Conservation (phyloP, 2,888 invertebrate genomes). For the Alviniconcha strummeri region DNA sequence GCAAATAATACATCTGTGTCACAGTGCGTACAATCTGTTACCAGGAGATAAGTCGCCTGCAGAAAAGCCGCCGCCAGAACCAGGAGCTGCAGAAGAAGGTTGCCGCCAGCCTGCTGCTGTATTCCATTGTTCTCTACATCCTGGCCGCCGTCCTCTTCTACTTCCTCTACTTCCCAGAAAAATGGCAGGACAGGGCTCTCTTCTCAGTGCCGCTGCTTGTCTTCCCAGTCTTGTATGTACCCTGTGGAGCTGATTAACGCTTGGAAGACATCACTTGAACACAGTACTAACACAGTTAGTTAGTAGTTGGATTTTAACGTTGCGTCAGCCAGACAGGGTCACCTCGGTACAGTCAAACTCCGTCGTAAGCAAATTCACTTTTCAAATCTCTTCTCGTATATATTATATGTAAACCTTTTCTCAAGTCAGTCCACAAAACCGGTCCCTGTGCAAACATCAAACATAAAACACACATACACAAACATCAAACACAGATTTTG, state of each 20-base stretch:
- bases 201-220: slow-evolving; percentile 87
- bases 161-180: slow-evolving; percentile 86
- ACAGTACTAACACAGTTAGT: not conserved
- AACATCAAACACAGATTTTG: too few relatives aligned
- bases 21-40: too few relatives aligned
- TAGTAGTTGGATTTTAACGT: too few relatives aligned
- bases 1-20: too few relatives aligned
- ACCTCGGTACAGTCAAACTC: too few relatives aligned
- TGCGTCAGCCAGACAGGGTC: too few relatives aligned
- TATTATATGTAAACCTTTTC: too few relatives aligned
- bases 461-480: too few relatives aligned
- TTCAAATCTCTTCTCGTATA: too few relatives aligned
- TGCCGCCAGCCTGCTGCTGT: slow-evolving; percentile 84
- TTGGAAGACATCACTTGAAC: not conserved
- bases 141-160: slow-evolving; percentile 85
- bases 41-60: slow-evolving; percentile 85
- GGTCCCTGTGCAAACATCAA: too few relatives aligned
- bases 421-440: too few relatives aligned
- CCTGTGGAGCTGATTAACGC: not conserved
- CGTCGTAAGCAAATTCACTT: too few relatives aligned
- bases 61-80: slow-evolving; percentile 86
- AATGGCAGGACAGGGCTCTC: slow-evolving; percentile 83
- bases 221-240: slow-evolving; percentile 88
- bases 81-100: slow-evolving; percentile 88
- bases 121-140: slow-evolving; percentile 77